phyloP scores from a whole-genome alignment of 2,888 invertebrate species.

The Keiferia lycopersicella region DNA sequence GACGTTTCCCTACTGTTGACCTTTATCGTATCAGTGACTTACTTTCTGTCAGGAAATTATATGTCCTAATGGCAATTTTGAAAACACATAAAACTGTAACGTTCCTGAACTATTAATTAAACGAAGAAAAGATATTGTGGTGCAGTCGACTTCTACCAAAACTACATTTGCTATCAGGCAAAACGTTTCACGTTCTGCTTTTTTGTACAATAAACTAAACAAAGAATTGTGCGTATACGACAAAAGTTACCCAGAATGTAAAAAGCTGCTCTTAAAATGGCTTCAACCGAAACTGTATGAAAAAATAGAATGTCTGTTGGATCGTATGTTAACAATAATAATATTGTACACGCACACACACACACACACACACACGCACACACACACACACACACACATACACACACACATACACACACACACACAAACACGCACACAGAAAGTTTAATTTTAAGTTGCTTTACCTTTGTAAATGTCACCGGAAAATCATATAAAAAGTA shows the following conservation, averaged over 20 bases:
- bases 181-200: background rate
- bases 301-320: no score
- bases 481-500: no score
- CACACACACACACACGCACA: background rate
- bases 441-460: no score
- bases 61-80: background rate
- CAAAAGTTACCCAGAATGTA: no score
- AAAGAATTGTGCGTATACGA: background rate
- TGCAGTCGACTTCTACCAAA: background rate
- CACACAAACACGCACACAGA: no score
- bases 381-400: no score
- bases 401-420: no score
- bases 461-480: no score
- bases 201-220: background rate
- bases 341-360: background rate
- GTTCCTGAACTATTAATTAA: background rate
- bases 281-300: no score
- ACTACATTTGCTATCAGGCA: no score
- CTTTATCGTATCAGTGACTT: background rate
- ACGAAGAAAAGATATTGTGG: background rate
- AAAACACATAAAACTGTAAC: background rate
- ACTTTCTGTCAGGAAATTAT: constrained; percentile 6
- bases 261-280: no score
- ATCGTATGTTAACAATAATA: background rate
- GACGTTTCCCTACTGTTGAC: background rate